phyloP scores from a whole-genome alignment of 2,113 vertebrate genomes.

The Anguilla japonica region DNA sequence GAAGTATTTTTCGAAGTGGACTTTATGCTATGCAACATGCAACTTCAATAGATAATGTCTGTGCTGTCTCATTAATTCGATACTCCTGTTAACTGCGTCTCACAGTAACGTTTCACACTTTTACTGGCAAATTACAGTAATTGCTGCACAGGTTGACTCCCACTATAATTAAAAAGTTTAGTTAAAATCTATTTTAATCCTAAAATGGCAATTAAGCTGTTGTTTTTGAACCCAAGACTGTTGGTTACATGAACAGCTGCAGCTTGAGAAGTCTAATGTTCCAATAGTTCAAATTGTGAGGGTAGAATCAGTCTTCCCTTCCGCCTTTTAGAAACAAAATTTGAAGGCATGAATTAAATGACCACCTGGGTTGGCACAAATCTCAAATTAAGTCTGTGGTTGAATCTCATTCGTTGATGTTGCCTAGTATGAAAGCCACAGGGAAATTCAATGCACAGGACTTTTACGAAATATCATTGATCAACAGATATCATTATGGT shows the following conservation, averaged over 20 bases:
- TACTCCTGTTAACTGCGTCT: neutral
- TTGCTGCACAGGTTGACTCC: neutral
- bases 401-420: no score
- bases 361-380: no score
- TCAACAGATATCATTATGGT: no score
- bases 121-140: slow-evolving; percentile 14
- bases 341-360: no score
- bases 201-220: slow-evolving; percentile 8
- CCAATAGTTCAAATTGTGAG: no score
- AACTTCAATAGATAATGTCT: neutral
- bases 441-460: no score
- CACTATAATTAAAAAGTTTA: slow-evolving; percentile 26
- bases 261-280: neutral
- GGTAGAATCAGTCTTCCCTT: no score
- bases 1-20: no score
- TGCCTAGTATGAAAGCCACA: no score
- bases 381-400: no score
- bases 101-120: slow-evolving; percentile 2
- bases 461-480: no score
- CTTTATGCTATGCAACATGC: neutral
- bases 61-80: neutral
- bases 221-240: neutral
- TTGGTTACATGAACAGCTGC: neutral
- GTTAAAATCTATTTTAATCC: slow-evolving; percentile 5
- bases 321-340: no score